phyloP scores from a whole-genome alignment of 2,113 vertebrate species.

The Ochotona princeps region DNA sequence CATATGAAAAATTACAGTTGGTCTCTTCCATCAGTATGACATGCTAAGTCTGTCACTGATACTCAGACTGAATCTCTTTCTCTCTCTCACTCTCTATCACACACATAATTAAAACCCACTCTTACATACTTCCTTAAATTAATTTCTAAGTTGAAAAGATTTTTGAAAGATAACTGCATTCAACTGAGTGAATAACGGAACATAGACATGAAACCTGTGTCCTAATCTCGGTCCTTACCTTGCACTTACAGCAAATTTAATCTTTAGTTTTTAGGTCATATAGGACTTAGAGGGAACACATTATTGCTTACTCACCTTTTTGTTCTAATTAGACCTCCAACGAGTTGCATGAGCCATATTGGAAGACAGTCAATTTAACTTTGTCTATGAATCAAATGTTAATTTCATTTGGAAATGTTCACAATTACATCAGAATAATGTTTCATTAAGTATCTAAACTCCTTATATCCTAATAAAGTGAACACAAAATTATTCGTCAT shows the following conservation, averaged over 20 bases:
- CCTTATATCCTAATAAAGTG: no score
- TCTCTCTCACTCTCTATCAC: no score
- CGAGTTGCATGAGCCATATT: no score
- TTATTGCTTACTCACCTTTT: no score
- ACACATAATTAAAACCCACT: neutral
- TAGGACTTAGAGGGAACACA: neutral
- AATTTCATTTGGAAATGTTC: no score
- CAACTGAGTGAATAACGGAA: neutral
- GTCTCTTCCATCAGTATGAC: neutral
- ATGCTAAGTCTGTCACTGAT: neutral
- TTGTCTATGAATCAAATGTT: no score
- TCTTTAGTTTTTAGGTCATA: neutral
- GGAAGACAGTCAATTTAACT: no score
- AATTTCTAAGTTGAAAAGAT: conserved; percentile 35
- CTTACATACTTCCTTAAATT: neutral
- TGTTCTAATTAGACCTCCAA: no score
- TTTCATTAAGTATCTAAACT: no score
- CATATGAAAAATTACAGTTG: conserved; percentile 5
- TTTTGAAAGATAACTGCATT: neutral
- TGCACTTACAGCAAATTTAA: neutral
- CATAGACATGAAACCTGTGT: neutral
- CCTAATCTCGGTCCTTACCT: neutral
- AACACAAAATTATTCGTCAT: no score
- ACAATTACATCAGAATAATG: no score
- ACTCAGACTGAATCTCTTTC: neutral